phyloP scores from a whole-genome alignment of 2,888 invertebrate species.

The Camponotus fellah region DNA sequence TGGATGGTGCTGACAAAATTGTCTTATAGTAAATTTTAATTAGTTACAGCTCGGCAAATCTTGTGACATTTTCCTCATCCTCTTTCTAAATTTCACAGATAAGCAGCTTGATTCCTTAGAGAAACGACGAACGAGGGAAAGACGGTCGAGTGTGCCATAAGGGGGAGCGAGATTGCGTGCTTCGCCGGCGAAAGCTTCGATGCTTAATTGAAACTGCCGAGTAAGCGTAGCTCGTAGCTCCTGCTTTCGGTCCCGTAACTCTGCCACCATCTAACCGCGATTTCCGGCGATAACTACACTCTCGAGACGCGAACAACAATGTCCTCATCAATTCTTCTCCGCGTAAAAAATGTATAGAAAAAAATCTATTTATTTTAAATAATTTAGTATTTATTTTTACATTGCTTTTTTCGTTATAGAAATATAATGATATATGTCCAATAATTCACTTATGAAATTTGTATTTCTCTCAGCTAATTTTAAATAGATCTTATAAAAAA shows the following conservation, averaged over 20 bases:
- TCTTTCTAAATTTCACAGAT: conserved; percentile 31
- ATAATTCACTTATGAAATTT: not conserved
- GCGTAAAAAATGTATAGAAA: not conserved
- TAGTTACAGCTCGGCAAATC: conserved; percentile 12
- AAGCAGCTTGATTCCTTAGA: conserved; percentile 14
- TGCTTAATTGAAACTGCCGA: conserved; percentile 76
- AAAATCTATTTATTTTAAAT: not conserved
- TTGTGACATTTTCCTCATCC: conserved; percentile 1
- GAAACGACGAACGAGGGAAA: conserved; percentile 60
- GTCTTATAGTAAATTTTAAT: conserved; percentile 33
- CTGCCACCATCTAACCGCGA: conserved; percentile 19
- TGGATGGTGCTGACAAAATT: not conserved
- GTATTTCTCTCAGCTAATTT: not conserved
- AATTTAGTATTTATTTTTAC: not conserved
- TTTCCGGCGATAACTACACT: conserved; percentile 30
- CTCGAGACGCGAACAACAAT: not conserved
- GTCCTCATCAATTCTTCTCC: not conserved
- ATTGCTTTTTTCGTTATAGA: not conserved
- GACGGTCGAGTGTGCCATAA: conserved; percentile 48
- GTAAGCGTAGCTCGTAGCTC: conserved; percentile 63
- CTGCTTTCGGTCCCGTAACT: conserved; percentile 61
- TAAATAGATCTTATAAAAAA: not conserved
- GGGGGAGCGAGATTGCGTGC: conserved; percentile 62
- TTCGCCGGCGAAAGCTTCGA: conserved; percentile 71
- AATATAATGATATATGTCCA: not conserved